These are phyloP conservation scores for Lucilia sericata DNA, from an alignment of 1,140 invertebrate species.

Conservation along the genomic window DNA sequence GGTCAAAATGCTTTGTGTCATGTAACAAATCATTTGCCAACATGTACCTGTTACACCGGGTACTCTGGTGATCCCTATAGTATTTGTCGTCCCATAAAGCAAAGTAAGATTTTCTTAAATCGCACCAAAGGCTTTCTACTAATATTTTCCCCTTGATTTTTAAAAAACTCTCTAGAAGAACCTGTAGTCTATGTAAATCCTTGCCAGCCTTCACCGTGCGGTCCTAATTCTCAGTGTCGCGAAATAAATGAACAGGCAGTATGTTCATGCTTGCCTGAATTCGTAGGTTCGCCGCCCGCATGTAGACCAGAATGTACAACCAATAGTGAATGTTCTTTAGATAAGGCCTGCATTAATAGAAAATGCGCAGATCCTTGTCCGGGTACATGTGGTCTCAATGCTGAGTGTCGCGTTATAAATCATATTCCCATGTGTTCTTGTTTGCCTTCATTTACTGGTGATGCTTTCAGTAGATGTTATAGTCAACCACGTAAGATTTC, in stretches of 20 bases:
- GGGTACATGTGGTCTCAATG: conserved; percentile 81
- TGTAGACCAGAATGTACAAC: conserved; percentile 85
- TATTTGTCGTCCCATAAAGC: conserved; percentile 64
- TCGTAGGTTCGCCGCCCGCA: conserved; percentile 77
- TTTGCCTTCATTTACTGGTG: conserved; percentile 78
- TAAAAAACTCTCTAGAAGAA: conserved; percentile 54
- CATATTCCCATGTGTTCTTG: conserved; percentile 85
- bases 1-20: conserved; percentile 78
- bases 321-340: conserved; percentile 81
- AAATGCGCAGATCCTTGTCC: conserved; percentile 85
- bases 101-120: conserved; percentile 45
- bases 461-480: conserved; percentile 81
- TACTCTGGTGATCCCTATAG: conserved; percentile 77
- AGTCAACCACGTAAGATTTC: conserved; percentile 70
- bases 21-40: conserved; percentile 78
- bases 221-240: conserved; percentile 80
- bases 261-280: conserved; percentile 80
- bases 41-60: conserved; percentile 75
- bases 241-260: conserved; percentile 78
- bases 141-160: not conserved
- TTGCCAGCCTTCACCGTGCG: conserved; percentile 77
- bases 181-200: conserved; percentile 70
- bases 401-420: conserved; percentile 83
- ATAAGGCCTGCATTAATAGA: conserved; percentile 82
- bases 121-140: not conserved